phyloP scores from a whole-genome alignment of 2,888 invertebrate genomes.

The Actias luna region DNA sequence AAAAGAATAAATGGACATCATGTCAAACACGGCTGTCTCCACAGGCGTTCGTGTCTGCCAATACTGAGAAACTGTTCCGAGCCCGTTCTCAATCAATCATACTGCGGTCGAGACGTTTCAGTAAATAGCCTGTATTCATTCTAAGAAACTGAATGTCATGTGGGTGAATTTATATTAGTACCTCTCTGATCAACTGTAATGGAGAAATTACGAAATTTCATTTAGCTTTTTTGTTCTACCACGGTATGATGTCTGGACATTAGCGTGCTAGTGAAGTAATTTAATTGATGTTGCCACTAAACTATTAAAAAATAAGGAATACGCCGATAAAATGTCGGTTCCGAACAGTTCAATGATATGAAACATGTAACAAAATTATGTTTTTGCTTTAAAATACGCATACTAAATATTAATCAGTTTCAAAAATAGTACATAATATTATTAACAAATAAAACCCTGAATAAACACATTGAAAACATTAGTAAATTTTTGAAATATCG shows the following conservation, averaged over 20 bases:
- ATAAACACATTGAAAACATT: too few species aligned
- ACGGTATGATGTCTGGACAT: neutral
- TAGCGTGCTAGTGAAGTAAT: too few species aligned
- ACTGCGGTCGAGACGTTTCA: conserved; percentile 44
- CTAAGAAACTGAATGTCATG: conserved; percentile 2
- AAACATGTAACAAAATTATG: too few species aligned
- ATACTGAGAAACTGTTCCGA: conserved; percentile 26
- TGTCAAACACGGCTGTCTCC: conserved; percentile 61
- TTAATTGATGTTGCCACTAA: neutral
- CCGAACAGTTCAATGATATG: too few species aligned
- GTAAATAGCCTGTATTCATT: conserved; percentile 32
- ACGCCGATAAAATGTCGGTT: too few species aligned
- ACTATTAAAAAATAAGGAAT: too few species aligned
- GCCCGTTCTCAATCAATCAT: conserved; percentile 61
- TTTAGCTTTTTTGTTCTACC: neutral
- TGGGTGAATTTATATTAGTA: neutral
- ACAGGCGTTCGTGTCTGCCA: conserved; percentile 43
- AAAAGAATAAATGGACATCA: conserved; percentile 69
- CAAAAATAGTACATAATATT: too few species aligned
- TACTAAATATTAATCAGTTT: too few species aligned
- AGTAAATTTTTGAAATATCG: too few species aligned
- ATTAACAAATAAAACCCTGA: too few species aligned
- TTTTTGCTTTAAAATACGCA: too few species aligned
- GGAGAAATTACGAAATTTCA: neutral
- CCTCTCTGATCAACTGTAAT: neutral